Base-by-base conservation (phyloP, 2,888 invertebrate genomes). In the Sinotaia quadrata region DNA sequence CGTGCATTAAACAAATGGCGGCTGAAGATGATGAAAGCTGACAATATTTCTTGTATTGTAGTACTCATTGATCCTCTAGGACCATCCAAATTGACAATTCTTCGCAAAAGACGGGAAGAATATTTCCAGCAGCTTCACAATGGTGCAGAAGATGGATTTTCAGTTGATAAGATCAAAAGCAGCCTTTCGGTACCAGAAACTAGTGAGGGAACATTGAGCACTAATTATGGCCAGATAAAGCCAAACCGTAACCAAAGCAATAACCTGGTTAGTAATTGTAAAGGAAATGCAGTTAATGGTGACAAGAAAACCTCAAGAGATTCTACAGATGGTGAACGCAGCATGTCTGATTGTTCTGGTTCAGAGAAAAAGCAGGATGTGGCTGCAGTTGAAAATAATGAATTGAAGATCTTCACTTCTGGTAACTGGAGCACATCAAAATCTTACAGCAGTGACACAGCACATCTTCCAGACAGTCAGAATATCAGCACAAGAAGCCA, bases 21-120 rank as follows among this genome's bases (percentile, higher is more conserved):
- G 27, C 91, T 91, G 58, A 93, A 94, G 7, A 92, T 93, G 84
- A 92, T 97, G 91, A 92, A 97, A 47, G 98, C 98, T 0, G 98
- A 98, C 88, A 98, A 98, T 88, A 96, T 97, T 0, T 96, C 96
- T 18, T 97, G 96, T 56, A 94, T 98, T 27, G 94, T 95, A 0
- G 90, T 98, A 27, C 94, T 97, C 92, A 90, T 97, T 73, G 96
- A 97, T 89, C 95, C 95, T 54, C 94, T 95, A 0, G 95, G 95
- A 0, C 94, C 82, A 1, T 77, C 83, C 33, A 82, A 82, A 68
- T 72, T 83, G 2, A 82, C 81, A 1, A 77, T 83, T n/a, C 79
- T 85, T 18, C 79, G 76, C 62, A 79, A 78, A 51, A 79, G 80
- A 56, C 72, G 84, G 0, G 81, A 84, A 47, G 82, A 83, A 56